Conservation (phyloP, 2,888 invertebrate genomes). For the Pristionchus exspectatus region DNA sequence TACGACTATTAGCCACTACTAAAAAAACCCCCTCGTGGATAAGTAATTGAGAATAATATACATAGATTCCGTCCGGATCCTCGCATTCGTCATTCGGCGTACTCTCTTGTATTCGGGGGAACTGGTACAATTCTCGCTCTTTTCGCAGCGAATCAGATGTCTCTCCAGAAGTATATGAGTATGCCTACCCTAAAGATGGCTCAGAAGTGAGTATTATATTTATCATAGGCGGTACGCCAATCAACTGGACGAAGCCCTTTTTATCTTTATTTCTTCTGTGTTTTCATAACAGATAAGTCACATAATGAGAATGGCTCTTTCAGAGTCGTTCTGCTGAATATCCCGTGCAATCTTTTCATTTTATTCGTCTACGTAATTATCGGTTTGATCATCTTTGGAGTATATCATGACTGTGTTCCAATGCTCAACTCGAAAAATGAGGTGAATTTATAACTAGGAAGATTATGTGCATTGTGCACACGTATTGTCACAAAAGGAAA, state of each 20-base stretch:
- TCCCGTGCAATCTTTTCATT: conserved; percentile 70
- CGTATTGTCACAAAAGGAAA: background rate
- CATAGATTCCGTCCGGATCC: conserved; percentile 76
- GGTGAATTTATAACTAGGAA: conserved; percentile 23
- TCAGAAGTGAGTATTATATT: conserved; percentile 60
- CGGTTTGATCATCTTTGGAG: conserved; percentile 72
- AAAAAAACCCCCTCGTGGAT: too few species aligned
- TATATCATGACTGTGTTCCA: conserved; percentile 74
- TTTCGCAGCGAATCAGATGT: conserved; percentile 77
- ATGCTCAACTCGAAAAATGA: conserved; percentile 60
- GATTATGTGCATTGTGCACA: too few species aligned
- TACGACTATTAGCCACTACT: too few species aligned
- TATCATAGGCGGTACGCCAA: background rate
- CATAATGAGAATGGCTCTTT: conserved; percentile 16
- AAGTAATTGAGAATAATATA: too few species aligned
- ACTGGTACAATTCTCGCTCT: conserved; percentile 72
- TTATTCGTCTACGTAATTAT: conserved; percentile 67
- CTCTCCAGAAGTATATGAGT: conserved; percentile 75
- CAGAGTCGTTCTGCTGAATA: conserved; percentile 74
- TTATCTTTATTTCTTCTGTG: background rate
- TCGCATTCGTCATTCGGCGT: conserved; percentile 73
- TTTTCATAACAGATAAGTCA: background rate
- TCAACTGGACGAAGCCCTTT: background rate
- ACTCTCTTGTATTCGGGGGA: conserved; percentile 74
- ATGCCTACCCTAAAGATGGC: conserved; percentile 66